phyloP scores from a whole-genome alignment of 2,797 vertebrate genomes.

The Carapus acus region DNA sequence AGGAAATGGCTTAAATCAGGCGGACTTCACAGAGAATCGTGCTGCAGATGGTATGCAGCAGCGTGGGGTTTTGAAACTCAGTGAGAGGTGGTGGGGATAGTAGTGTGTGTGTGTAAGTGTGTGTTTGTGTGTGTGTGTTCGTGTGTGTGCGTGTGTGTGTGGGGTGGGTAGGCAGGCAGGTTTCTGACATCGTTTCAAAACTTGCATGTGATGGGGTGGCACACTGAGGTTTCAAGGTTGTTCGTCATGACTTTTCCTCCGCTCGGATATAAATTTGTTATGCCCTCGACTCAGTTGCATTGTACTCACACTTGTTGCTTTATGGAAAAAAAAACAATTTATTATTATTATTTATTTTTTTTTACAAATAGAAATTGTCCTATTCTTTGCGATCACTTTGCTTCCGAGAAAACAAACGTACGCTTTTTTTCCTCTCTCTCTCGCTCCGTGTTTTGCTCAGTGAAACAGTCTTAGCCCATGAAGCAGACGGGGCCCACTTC shows the following conservation, averaged over 20 bases:
- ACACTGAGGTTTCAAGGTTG: constrained; percentile 95
- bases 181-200: constrained; percentile 85
- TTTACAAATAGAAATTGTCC: constrained; percentile 75
- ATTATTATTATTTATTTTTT: constrained; percentile 48
- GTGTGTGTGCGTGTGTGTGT: constrained; percentile 24
- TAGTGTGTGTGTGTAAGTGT: constrained; percentile 28
- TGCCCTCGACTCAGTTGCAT: constrained; percentile 71
- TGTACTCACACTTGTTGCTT: constrained; percentile 64
- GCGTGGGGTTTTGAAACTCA: constrained; percentile 44
- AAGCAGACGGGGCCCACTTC: constrained; percentile 99
- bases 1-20: constrained; percentile 52
- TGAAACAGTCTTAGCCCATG: constrained; percentile 85
- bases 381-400: constrained; percentile 67
- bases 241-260: constrained; percentile 68
- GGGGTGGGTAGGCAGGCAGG: constrained; percentile 27
- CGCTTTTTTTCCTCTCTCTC: constrained; percentile 57
- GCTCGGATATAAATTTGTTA: constrained; percentile 64
- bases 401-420: constrained; percentile 71
- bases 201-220: constrained; percentile 85
- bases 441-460: constrained; percentile 56
- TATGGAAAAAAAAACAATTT: constrained; percentile 67
- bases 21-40: constrained; percentile 51
- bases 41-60: constrained; percentile 43
- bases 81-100: constrained; percentile 29
- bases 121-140: constrained; percentile 31